These are phyloP conservation scores for Agelas oroides DNA, from an alignment of 37 sponge, comb jelly and placozoan species.

Conservation along the genomic window DNA sequence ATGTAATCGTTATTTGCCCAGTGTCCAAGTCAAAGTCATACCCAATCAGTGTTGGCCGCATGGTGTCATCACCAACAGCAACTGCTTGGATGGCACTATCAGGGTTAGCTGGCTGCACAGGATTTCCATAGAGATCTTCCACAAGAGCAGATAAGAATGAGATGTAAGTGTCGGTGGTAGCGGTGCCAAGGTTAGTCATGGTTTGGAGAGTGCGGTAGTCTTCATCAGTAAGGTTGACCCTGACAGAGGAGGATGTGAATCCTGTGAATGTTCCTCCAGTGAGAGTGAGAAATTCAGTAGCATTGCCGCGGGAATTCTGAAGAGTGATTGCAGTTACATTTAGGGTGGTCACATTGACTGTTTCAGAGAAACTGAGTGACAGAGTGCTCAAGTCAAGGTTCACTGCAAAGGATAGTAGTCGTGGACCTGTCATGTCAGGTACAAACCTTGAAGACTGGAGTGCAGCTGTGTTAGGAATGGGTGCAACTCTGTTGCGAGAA, in stretches of 20 bases:
- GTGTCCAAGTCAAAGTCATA: constrained; percentile 78
- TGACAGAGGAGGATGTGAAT: constrained; percentile 39
- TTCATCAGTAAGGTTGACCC: constrained; percentile 55
- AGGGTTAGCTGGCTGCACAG: constrained; percentile 26
- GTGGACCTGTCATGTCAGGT: constrained; percentile 58
- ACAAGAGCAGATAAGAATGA: constrained; percentile 41
- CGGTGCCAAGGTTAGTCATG: constrained; percentile 50
- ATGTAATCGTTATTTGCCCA: constrained; percentile 61
- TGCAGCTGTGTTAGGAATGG: constrained; percentile 5
- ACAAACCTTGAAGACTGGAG: constrained; percentile 47
- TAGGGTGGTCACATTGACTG: constrained; percentile 49
- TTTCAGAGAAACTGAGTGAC: constrained; percentile 75
- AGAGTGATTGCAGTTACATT: constrained; percentile 57
- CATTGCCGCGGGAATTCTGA: constrained; percentile 52
- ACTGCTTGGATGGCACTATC: constrained; percentile 51
- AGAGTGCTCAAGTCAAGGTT: constrained; percentile 48
- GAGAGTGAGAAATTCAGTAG: constrained; percentile 52
- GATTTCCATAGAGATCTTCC: constrained; percentile 54
- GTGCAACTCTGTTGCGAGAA: constrained; percentile 53
- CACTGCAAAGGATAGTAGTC: constrained; percentile 56
- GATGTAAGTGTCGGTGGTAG: constrained; percentile 62
- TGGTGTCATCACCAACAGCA: constrained; percentile 62
- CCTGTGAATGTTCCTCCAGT: constrained; percentile 59
- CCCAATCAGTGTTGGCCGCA: constrained; percentile 50
- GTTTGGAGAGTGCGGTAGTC: constrained; percentile 61